Conservation (phyloP, 2,113 vertebrate species). For the Euleptes europaea region DNA sequence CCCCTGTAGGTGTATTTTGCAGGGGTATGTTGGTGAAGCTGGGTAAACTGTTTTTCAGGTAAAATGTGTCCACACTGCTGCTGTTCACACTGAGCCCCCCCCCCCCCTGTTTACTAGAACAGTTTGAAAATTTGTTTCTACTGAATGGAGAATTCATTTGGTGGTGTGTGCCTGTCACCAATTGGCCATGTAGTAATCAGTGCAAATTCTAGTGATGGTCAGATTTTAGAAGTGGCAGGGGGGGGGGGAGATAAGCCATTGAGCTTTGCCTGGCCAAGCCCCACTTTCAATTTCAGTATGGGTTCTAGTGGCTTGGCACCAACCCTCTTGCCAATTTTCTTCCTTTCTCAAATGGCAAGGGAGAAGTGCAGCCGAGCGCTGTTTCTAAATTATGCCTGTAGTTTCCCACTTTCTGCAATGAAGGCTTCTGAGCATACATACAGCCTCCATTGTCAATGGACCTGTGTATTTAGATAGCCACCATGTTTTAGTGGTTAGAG, state of each 20-base stretch:
- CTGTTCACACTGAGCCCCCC: neutral
- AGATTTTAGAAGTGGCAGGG: neutral
- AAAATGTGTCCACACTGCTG: neutral
- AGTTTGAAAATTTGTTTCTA: neutral
- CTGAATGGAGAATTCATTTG: neutral
- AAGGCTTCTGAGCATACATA: neutral
- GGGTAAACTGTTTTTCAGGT: neutral
- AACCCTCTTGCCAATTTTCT: neutral
- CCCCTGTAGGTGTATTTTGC: neutral
- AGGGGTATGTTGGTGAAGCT: neutral
- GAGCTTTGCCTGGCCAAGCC: neutral
- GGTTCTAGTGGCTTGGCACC: neutral
- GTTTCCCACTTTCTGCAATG: neutral
- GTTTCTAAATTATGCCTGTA: neutral
- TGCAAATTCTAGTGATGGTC: neutral
- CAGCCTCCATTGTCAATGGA: neutral
- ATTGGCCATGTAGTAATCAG: neutral
- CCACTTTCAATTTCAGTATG: neutral
- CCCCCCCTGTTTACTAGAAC: too few relatives aligned
- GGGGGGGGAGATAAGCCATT: neutral
- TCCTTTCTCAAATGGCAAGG: neutral
- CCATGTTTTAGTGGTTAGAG: too few relatives aligned
- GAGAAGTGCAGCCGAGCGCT: neutral
- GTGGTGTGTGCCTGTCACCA: neutral
- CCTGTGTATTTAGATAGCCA: too few relatives aligned